Percentiles rank a stretch among this genome's conserved stretches.
These are phyloP conservation scores for Ciconia stormi DNA, from an alignment of 2,113 vertebrate species.

Conservation along the genomic window DNA sequence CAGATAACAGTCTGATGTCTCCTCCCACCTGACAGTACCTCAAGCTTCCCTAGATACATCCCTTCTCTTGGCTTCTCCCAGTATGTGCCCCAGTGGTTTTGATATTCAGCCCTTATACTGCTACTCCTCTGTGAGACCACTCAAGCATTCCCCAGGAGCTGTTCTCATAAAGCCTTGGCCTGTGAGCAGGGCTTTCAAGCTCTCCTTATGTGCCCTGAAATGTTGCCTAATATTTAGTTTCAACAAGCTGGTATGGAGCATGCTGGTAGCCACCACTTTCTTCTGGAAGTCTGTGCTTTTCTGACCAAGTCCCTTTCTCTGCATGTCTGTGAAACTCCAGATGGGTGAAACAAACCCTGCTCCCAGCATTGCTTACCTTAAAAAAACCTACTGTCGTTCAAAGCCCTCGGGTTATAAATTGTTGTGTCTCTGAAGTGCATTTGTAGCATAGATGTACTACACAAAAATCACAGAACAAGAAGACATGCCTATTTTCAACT, in stretches of 20 bases:
- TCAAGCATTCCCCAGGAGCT: neutral
- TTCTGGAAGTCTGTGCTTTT: neutral
- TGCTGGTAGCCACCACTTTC: neutral
- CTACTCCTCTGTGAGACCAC: neutral
- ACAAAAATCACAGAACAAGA: neutral
- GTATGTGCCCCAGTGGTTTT: neutral
- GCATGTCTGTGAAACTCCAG: neutral
- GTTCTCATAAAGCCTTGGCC: neutral
- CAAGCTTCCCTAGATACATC: neutral
- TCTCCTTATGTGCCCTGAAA: neutral
- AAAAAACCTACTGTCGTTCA: neutral
- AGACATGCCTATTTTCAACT: neutral
- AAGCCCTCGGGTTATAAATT: neutral
- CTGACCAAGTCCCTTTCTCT: neutral
- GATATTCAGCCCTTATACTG: neutral
- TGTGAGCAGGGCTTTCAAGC: neutral
- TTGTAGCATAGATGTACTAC: neutral
- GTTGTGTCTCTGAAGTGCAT: neutral
- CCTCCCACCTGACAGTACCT: neutral
- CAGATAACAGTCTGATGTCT: neutral
- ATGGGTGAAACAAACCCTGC: neutral
- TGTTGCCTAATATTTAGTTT: neutral
- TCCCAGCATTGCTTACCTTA: neutral
- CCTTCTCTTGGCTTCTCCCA: neutral
- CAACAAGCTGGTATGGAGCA: neutral